These are phyloP conservation scores for Pseudococcus jackbeardsleyi DNA, from an alignment of 2,888 invertebrate genomes.

Conservation along the genomic window DNA sequence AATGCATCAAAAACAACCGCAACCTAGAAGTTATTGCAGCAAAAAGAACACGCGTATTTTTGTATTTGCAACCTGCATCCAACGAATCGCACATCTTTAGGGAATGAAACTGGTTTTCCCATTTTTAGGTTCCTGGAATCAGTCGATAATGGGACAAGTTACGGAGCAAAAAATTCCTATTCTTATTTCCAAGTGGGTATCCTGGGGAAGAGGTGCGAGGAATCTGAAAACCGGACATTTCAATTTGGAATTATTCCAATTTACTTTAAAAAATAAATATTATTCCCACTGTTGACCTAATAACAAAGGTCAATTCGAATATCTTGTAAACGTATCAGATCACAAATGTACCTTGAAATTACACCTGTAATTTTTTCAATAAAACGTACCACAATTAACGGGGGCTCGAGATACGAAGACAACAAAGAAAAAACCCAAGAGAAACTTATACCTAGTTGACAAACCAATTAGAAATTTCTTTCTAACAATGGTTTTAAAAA, in stretches of 20 bases:
- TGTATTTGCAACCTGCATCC: background rate
- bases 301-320: constrained; percentile 16
- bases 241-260: background rate
- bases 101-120: background rate
- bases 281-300: background rate
- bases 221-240: background rate
- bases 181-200: background rate
- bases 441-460: background rate
- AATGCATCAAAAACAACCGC: background rate
- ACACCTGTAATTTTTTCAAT: background rate
- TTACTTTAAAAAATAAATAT: background rate
- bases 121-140: background rate
- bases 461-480: constrained; percentile 53
- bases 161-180: background rate
- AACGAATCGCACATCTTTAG: background rate
- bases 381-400: constrained; percentile 1
- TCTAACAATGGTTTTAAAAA: background rate
- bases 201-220: background rate
- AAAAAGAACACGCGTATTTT: background rate
- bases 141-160: background rate
- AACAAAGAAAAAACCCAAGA: background rate
- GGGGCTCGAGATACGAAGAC: background rate
- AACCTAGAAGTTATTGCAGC: background rate
- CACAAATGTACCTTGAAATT: constrained; percentile 23
- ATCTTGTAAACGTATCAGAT: background rate